A percentile compares a stretch with the other conserved stretches of the same genome.
These are phyloP conservation scores for Campoplex nolae DNA, from an alignment of 2,888 invertebrate species.

Conservation along the genomic window DNA sequence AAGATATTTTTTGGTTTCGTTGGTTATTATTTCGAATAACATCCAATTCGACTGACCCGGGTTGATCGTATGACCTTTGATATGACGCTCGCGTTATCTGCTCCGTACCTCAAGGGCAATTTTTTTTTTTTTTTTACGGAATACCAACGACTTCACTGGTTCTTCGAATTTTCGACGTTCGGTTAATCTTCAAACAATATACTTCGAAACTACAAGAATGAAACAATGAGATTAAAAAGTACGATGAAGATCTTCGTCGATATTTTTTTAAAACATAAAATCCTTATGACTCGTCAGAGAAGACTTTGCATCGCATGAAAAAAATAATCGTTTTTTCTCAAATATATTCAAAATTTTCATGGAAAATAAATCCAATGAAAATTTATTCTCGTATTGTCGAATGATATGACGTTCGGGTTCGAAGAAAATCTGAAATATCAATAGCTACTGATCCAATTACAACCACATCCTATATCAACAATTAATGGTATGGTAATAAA, in stretches of 20 bases:
- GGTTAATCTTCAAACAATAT: not conserved
- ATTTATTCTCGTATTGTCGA: not conserved
- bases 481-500: conserved; percentile 49
- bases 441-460: conserved; percentile 23
- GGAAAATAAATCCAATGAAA: not conserved
- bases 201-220: not conserved
- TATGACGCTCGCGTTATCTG: not conserved
- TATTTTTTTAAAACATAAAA: not conserved
- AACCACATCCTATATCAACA: conserved; percentile 11
- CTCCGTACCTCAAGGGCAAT: not conserved
- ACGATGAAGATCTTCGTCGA: not conserved
- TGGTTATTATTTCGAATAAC: not conserved
- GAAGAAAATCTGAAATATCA: not conserved
- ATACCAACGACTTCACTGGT: not conserved
- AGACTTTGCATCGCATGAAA: no score
- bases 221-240: not conserved
- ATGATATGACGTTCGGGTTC: not conserved
- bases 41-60: conserved; percentile 3
- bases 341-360: not conserved
- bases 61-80: conserved; percentile 29
- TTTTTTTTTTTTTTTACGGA: not conserved
- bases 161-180: not conserved
- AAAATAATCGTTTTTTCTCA: not conserved
- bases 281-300: no score
- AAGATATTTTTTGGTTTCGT: not conserved